Base-by-base conservation (phyloP, 2,888 invertebrate genomes). In the Yponomeuta evonymella region DNA sequence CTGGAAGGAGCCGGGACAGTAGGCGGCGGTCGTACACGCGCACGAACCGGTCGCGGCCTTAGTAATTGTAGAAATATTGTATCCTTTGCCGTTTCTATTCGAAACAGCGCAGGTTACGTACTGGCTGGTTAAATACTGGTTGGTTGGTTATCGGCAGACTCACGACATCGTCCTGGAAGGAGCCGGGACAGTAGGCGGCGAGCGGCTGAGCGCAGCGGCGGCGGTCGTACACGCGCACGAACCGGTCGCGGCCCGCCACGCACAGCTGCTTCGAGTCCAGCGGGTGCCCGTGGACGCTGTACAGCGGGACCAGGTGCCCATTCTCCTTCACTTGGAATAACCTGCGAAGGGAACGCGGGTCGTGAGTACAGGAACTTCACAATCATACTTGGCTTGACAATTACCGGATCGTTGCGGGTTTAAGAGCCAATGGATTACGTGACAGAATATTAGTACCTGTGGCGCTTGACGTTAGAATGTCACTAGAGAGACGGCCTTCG, bases 261-360 rank as follows among this genome's bases (percentile, higher is more conserved):
- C 96, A 95, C 84, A 98, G 96, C 87, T 97, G 95, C 71, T 94
- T 91, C 12, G 95, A 92, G 76, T 95, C 94, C 48, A 95, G 85
- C 0, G 98, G 98, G 93, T 98, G 96, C 8, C 95, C 95, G 77
- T 96, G 94, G 79, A 99, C 96, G 84, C 97, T 97, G 90, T 97
- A 98, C 73, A 98, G 89, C n/a, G 96, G 94, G 8, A 98, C 92
- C 76, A 94, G 93, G 70, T 88, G 81, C n/a, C 92, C 90, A 70
- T 93, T 92, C 71, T 93, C 92, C 74, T 89, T 93, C 9, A 95
- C 93, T 72, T 91, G 88, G 73, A 94, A 87, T 73, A 95, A 77
- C 76, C 95, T 95, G 81, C 29, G 83, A 51, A 15, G 51, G 15
- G 51, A 8, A 23, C 23, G 23, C 23, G 23, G 23, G 23, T 23